Percentiles rank a stretch among this genome's conserved stretches.
Evolutionary conservation across 2,888 invertebrate genomes (phyloP).

Genomic region (Ischnura elegans): DNA sequence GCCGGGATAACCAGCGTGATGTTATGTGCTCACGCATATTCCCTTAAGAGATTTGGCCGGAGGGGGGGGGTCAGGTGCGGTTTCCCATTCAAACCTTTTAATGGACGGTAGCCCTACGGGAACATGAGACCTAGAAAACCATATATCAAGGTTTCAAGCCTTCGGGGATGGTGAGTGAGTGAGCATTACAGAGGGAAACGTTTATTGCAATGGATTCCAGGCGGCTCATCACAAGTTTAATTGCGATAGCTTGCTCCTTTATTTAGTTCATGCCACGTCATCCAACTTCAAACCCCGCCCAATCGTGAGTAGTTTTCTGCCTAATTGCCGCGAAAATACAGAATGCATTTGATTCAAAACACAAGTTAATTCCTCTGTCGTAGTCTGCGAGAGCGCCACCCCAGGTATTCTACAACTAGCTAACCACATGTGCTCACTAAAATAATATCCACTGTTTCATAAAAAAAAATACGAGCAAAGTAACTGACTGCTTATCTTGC

Average conservation of each 20-base stretch:
- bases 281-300: no score
- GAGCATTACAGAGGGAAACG: neutral
- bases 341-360: no score
- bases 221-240: neutral
- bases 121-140: neutral
- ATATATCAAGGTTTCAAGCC: neutral
- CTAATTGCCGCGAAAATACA: no score
- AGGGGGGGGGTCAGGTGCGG: conserved; percentile 11
- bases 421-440: no score
- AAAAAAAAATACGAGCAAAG: no score
- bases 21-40: neutral
- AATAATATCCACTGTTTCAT: no score
- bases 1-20: neutral
- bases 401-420: no score
- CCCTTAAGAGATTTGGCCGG: neutral
- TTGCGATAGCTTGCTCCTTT: neutral
- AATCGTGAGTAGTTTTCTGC: no score
- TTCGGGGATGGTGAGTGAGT: neutral
- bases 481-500: no score
- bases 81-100: neutral
- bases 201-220: neutral
- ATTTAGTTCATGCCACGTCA: neutral
- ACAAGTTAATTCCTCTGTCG: no score
- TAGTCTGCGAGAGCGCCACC: no score
- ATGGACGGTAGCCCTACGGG: neutral